A percentile compares a stretch with the other conserved stretches of the same genome.
Conservation (phyloP, 1,140 invertebrate genomes). For the Drosophila teissieri region DNA sequence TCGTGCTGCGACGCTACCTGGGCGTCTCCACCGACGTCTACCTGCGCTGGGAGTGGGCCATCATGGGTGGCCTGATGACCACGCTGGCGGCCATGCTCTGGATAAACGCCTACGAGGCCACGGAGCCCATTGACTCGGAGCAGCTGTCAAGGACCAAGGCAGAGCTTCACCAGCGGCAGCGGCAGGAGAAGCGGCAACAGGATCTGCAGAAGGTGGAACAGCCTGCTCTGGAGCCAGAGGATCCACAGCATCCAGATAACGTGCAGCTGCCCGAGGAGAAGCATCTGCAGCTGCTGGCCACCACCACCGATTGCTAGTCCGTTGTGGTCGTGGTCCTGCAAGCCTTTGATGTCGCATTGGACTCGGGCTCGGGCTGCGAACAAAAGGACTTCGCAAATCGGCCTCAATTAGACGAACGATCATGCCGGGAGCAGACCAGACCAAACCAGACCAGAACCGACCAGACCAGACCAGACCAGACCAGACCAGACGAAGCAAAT, state of each 20-base stretch:
- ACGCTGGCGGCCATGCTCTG: slow-evolving; percentile 21
- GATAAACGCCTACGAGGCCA: slow-evolving; percentile 42
- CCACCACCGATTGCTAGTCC: slow-evolving; percentile 19
- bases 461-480: slow-evolving; percentile 10
- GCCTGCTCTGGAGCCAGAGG: not conserved
- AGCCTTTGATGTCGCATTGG: not conserved
- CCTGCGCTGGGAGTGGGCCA: slow-evolving; percentile 10
- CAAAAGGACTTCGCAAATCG: not conserved
- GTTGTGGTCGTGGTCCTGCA: too few species aligned
- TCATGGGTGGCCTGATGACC: slow-evolving; percentile 37
- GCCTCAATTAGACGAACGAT: slow-evolving; percentile 6
- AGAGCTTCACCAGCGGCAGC: not conserved
- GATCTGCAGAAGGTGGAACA: not conserved
- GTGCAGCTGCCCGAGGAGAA: not conserved
- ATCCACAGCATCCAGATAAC: not conserved
- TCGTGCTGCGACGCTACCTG: not conserved
- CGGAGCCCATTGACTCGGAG: not conserved
- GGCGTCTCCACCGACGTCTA: not conserved
- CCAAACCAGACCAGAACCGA: not conserved
- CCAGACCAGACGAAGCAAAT: slow-evolving; percentile 41
- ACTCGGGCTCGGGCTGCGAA: not conserved
- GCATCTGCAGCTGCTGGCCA: not conserved
- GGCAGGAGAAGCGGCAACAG: not conserved
- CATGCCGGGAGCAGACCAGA: slow-evolving; percentile 20
- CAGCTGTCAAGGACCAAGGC: not conserved